phyloP scores from a whole-genome alignment of 2,888 invertebrate species.

The Andricus quercusramuli region DNA sequence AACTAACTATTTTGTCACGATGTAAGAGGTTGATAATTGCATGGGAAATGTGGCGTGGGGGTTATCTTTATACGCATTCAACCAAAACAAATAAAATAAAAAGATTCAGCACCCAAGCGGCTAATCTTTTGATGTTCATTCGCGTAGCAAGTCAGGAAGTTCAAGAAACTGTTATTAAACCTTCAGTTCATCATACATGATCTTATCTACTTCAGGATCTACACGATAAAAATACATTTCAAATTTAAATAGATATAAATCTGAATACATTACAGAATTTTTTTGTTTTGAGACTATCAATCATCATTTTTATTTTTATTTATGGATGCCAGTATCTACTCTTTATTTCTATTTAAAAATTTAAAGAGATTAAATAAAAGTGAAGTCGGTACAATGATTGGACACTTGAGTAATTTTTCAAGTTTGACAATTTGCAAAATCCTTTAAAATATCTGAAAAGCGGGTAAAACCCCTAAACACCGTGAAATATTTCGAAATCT shows the following conservation, averaged over 20 bases:
- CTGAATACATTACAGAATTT: neutral
- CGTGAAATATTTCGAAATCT: too few species aligned
- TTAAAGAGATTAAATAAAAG: too few species aligned
- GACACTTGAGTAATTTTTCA: too few species aligned
- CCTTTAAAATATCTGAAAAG: too few species aligned
- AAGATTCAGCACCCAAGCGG: constrained; percentile 10
- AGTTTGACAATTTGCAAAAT: too few species aligned
- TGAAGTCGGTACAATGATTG: too few species aligned
- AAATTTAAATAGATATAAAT: neutral
- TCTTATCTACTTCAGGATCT: neutral
- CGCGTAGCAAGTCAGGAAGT: constrained; percentile 20
- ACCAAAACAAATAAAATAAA: constrained; percentile 14
- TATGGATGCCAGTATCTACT: too few species aligned
- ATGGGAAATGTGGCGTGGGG: neutral
- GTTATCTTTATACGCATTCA: constrained; percentile 21
- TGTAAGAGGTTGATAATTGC: constrained; percentile 31
- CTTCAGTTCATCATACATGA: constrained; percentile 12
- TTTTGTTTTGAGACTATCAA: too few species aligned
- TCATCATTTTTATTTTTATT: too few species aligned
- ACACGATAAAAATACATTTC: neutral
- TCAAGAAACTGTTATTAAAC: constrained; percentile 36
- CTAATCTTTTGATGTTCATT: constrained; percentile 26
- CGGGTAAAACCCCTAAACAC: too few species aligned
- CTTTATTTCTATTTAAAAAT: too few species aligned
- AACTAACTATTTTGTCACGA: constrained; percentile 32